phyloP scores from a whole-genome alignment of 2,797 vertebrate genomes.

The Poeciliopsis gracilis region DNA sequence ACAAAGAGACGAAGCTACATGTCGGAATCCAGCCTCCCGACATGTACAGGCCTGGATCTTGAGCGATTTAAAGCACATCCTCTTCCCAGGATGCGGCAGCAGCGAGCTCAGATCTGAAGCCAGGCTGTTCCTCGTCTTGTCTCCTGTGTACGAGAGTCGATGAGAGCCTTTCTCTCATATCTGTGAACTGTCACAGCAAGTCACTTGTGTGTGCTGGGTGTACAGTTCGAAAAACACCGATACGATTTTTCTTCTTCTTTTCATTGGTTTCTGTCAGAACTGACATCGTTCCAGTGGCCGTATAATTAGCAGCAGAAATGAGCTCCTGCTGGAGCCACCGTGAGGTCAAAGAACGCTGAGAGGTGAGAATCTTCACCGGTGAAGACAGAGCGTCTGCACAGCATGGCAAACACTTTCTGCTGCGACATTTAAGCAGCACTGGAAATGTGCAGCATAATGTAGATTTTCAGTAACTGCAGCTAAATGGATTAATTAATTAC shows the following conservation, averaged over 20 bases:
- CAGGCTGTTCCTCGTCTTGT: slow-evolving; percentile 21
- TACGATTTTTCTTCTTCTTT: too few species aligned
- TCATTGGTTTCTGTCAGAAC: neutral
- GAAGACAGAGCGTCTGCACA: neutral
- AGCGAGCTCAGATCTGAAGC: slow-evolving; percentile 31
- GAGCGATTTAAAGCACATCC: slow-evolving; percentile 53
- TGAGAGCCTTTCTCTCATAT: neutral
- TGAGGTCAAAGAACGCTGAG: neutral
- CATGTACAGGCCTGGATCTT: slow-evolving; percentile 39
- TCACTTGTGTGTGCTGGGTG: neutral
- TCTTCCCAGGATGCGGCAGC: slow-evolving; percentile 46
- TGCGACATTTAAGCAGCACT: neutral
- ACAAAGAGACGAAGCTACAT: slow-evolving; percentile 24
- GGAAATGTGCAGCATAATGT: neutral
- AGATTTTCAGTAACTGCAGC: neutral
- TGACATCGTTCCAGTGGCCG: neutral
- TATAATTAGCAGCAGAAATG: neutral
- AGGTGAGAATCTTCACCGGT: neutral
- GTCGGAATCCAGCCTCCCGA: slow-evolving; percentile 37
- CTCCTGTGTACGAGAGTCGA: neutral
- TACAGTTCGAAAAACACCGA: neutral
- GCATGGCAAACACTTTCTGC: neutral
- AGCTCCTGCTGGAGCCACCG: neutral
- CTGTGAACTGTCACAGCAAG: neutral
- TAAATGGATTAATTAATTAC: neutral